Evolutionary conservation across 2,113 vertebrate genomes (phyloP).

Genomic region (Picathartes gymnocephalus): DNA sequence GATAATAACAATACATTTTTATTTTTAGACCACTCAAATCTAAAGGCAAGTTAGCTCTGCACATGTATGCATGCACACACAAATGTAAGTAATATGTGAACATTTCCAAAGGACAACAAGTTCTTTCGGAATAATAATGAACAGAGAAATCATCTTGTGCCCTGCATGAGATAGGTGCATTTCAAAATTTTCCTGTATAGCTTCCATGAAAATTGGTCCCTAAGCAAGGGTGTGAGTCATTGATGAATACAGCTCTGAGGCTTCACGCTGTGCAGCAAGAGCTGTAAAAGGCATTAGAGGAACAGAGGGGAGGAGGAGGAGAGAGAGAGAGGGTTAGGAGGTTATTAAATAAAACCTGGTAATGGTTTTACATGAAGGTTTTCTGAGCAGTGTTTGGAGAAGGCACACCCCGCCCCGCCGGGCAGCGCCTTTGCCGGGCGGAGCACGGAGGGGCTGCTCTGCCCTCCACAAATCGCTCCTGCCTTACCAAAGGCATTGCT

Average conservation of each 20-base stretch:
- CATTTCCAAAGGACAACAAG: constrained; percentile 63
- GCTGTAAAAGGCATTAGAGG: constrained; percentile 69
- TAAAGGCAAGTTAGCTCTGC: constrained; percentile 47
- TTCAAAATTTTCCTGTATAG: constrained; percentile 64
- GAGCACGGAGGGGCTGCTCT: background rate
- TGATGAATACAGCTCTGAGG: constrained; percentile 67
- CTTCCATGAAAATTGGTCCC: constrained; percentile 70
- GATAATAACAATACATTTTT: constrained; percentile 42
- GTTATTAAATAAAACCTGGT: constrained; percentile 66
- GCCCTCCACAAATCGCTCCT: background rate
- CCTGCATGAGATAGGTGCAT: constrained; percentile 69
- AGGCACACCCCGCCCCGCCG: background rate
- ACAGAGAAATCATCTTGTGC: constrained; percentile 67
- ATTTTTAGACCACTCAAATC: constrained; percentile 39
- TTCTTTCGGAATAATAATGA: constrained; percentile 69
- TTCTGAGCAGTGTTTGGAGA: constrained; percentile 41
- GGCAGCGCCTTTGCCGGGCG: constrained; percentile 1
- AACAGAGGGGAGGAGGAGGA: constrained; percentile 69
- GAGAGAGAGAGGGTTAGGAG: constrained; percentile 57
- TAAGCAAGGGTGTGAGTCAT: constrained; percentile 71
- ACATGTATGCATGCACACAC: constrained; percentile 6
- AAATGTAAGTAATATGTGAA: constrained; percentile 58
- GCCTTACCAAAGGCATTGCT: background rate
- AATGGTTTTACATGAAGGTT: constrained; percentile 54
- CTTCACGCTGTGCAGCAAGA: constrained; percentile 64